Evolutionary conservation across 2,113 vertebrate genomes (phyloP), one percentile per base, ranked within the genome.

Genomic region (Nannobrachium achirus): DNA sequence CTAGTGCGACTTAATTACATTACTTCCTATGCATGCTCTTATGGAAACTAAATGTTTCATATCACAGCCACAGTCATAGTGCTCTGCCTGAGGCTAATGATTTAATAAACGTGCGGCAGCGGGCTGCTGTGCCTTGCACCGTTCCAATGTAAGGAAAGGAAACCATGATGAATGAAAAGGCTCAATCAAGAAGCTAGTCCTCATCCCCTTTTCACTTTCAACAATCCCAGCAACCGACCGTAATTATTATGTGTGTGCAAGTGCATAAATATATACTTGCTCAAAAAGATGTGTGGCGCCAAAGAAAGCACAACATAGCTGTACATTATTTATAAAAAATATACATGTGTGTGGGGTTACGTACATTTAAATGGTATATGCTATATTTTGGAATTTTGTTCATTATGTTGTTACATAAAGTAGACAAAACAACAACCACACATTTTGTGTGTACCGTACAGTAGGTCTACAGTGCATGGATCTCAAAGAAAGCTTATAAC

Each of bases 41-140:
- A 56, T 50, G 44, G 42, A 57, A 76, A 75, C 55, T 66, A 70
- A 79, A 87, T 63, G 72, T 80, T 77, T 83, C 16, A 79, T 59
- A 76, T 42, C 50, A 66, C 63, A 42, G 11, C 39, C 56, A 50
- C 45, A 9, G 46, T 73, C 57, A 57, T 66, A 75, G 65, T 57
- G n/a, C 56, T 61, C 16, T 51, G 56, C 41, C 69, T 56, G 48
- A 65, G 56, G 44, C 65, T 51, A 77, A 69, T 74, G 39, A 73
- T 77, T 61, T 62, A 59, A 77, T 69, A 74, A 80, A 76, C 25
- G 6, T 33, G 59, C 39, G 69, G 50, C 10, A 1, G 41, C 33
- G 7, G 25, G 15, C 20, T 48, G 39, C 9, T 64, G 44, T 25
- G 19, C 56, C n/a, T 75, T 33, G 25, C 25, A 25, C 10, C 42